Conservation (phyloP, 2,888 invertebrate genomes). For the Torymus tubicola region DNA sequence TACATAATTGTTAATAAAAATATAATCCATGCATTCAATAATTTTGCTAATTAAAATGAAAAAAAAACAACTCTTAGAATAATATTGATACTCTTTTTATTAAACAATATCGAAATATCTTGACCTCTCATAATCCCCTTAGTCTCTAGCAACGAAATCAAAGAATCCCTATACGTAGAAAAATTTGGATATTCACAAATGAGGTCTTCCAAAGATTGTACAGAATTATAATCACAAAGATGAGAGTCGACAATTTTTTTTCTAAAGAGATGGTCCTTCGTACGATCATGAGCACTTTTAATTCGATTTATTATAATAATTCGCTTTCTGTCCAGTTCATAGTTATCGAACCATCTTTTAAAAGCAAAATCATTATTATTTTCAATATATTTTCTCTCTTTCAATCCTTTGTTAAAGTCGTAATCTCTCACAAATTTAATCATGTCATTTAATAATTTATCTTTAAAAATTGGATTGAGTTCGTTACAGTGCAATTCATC, state of each 20-base stretch:
- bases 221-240: background rate
- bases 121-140: background rate
- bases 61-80: background rate
- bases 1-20: background rate
- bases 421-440: background rate
- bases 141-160: background rate
- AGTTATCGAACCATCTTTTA: background rate
- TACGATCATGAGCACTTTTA: background rate
- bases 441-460: background rate
- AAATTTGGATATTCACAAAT: background rate
- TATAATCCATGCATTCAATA: background rate
- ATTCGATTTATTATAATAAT: background rate
- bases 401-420: background rate
- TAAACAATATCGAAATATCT: background rate
- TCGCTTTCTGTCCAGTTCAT: background rate
- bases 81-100: background rate
- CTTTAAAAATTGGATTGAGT: background rate
- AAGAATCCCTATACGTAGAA: background rate
- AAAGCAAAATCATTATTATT: background rate
- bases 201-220: background rate
- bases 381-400: background rate
- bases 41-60: background rate
- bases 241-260: background rate
- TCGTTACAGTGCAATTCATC: background rate
- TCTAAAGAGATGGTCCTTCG: background rate